Evolutionary conservation across 2,888 invertebrate species (phyloP).

Genomic region (Melangyna quadrimaculata): DNA sequence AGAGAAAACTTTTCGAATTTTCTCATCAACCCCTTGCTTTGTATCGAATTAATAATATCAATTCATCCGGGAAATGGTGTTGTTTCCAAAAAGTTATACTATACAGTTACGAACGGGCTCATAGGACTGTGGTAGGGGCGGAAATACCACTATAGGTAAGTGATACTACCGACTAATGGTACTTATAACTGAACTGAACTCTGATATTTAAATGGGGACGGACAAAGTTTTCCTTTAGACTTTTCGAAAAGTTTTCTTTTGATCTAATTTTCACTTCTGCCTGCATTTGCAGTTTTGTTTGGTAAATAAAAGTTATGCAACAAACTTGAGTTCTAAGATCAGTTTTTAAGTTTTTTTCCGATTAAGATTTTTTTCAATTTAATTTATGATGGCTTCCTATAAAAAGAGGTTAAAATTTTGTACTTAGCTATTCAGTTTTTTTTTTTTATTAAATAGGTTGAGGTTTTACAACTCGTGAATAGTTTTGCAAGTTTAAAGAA

Average conservation of each 20-base stretch:
- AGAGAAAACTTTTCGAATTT: constrained; percentile 27
- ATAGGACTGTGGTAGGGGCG: not conserved
- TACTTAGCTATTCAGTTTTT: too few relatives aligned
- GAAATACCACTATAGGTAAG: constrained; percentile 31
- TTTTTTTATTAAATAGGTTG: too few relatives aligned
- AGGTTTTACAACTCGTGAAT: too few relatives aligned
- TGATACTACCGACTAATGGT: constrained; percentile 64
- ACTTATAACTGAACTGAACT: constrained; percentile 34
- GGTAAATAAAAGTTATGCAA: constrained; percentile 48
- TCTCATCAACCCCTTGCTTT: constrained; percentile 46
- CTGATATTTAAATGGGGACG: constrained; percentile 53
- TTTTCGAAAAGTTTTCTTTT: constrained; percentile 59
- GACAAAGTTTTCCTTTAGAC: constrained; percentile 40
- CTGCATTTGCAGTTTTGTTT: constrained; percentile 11
- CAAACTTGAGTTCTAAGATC: constrained; percentile 13
- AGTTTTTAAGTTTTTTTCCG: not conserved
- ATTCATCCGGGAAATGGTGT: constrained; percentile 58
- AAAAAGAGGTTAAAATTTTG: not conserved
- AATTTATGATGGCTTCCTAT: not conserved
- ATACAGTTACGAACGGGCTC: not conserved
- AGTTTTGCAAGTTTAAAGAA: too few relatives aligned
- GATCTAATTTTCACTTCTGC: constrained; percentile 64
- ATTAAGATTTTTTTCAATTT: not conserved
- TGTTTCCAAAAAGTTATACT: constrained; percentile 54
- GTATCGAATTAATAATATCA: constrained; percentile 70